phyloP scores from a whole-genome alignment of 1,140 invertebrate species.

The Dendroctonus ponderosae region DNA sequence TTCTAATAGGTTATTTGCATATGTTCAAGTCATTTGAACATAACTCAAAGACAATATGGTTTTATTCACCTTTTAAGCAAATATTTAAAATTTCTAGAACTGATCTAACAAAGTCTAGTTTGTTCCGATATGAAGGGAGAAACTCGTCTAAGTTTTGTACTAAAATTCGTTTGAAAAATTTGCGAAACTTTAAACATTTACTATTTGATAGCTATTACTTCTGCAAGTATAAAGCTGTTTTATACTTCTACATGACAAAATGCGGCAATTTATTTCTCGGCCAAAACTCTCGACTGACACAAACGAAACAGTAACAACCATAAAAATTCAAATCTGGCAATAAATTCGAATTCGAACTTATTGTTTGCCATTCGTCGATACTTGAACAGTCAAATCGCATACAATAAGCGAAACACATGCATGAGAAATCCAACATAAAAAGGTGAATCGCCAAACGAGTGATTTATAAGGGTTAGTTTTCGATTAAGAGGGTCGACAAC shows the following conservation, averaged over 20 bases:
- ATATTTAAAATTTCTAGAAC: too few species aligned
- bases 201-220: too few species aligned
- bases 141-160: too few species aligned
- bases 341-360: slow-evolving; percentile 28
- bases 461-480: slow-evolving; percentile 34
- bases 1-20: too few species aligned
- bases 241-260: not conserved
- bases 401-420: slow-evolving; percentile 28
- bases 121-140: too few species aligned
- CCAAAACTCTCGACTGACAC: not conserved
- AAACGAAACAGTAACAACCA: slow-evolving; percentile 17
- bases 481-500: slow-evolving; percentile 33
- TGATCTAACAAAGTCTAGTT: too few species aligned
- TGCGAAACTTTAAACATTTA: too few species aligned
- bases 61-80: too few species aligned
- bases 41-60: too few species aligned
- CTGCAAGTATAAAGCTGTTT: too few species aligned
- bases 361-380: slow-evolving; percentile 17
- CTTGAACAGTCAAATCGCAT: slow-evolving; percentile 26
- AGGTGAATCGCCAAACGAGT: slow-evolving; percentile 29
- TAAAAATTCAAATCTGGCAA: slow-evolving; percentile 33
- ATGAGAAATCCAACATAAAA: slow-evolving; percentile 27
- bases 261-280: not conserved
- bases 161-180: too few species aligned
- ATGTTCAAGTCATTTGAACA: too few species aligned